These are phyloP conservation scores for Holocentrus rufus DNA, from an alignment of 2,797 vertebrate genomes.

Conservation along the genomic window DNA sequence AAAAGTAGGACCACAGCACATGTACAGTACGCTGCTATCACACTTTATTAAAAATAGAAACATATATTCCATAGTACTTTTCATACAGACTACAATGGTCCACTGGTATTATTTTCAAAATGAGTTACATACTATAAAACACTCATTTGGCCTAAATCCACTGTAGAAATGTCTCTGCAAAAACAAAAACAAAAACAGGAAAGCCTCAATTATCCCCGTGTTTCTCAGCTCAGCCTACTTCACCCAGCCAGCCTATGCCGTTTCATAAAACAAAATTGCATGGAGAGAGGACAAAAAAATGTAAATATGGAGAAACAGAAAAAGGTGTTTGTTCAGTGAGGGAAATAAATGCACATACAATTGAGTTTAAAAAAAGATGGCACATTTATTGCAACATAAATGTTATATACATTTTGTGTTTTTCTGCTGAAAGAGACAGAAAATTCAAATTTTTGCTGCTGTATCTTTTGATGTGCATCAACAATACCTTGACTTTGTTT, in stretches of 20 bases:
- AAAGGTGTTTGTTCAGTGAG: constrained; percentile 71
- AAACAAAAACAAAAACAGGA: constrained; percentile 8
- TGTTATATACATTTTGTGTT: constrained; percentile 99
- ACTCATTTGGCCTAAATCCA: constrained; percentile 79
- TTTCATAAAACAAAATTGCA: constrained; percentile 50
- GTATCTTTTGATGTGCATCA: constrained; percentile 90
- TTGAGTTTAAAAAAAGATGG: constrained; percentile 98
- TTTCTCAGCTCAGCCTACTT: constrained; percentile 34
- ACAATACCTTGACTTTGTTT: constrained; percentile 91
- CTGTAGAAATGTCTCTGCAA: constrained; percentile 72
- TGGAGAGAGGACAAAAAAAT: constrained; percentile 42
- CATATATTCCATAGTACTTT: constrained; percentile 80
- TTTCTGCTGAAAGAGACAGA: constrained; percentile 98
- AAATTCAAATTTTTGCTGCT: constrained; percentile 91
- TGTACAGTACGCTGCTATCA: constrained; percentile 74
- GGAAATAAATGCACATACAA: constrained; percentile 81
- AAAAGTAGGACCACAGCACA: constrained; percentile 64
- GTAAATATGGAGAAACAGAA: constrained; percentile 67
- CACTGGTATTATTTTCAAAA: constrained; percentile 74
- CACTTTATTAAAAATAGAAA: constrained; percentile 84
- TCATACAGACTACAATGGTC: constrained; percentile 81
- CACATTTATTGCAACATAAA: constrained; percentile 99
- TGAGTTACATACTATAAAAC: constrained; percentile 74
- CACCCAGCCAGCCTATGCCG: constrained; percentile 26
- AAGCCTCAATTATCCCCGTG: constrained; percentile 26